Evolutionary conservation across 2,113 vertebrate genomes (phyloP), one percentile per base, ranked within the genome.

Genomic region (Bufo bufo): DNA sequence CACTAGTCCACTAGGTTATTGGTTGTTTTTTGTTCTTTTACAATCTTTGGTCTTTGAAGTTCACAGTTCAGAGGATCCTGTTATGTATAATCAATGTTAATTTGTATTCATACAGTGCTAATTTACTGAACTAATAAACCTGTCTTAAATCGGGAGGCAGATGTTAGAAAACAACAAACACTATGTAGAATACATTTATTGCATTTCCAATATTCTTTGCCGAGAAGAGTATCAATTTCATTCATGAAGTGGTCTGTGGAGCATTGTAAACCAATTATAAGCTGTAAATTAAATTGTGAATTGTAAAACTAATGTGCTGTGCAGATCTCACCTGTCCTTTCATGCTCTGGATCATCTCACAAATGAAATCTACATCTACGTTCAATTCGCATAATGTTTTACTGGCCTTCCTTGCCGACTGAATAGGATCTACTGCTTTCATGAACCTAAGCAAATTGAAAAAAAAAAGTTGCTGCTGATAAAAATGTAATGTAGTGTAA

Each of bases 201-300:
- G 79, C 65, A 63, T 82, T 87, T 82, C 33, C 86, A 82, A 61
- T 82, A 77, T 17, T 52, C 20, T 43, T 83, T 83, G 69, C 59
- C 2, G 16, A 43, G 33, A 52, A 66, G 86, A 33, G 54, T 7
- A 43, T 47, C 49, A 61, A 7, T 83, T 83, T 66, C n/a, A 77
- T 75, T 88, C 58, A 83, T 84, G 23, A 56, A 88, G 71, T 77
- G 71, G 87, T 84, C 87, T 88, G 8, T 43, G 50, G 81, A 66
- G 80, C 71, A 66, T 88, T 88, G 80, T 88, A 88, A 88, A 77
- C 87, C 87, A 88, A 88, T 88, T 88, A 88, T 83, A 77, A 88
- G 54, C 58, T 66, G 69, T 84, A 83, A 84, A 84, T 88, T 65
- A 84, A 84, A 88, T 83, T 88, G 84, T 66, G 71, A 88, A 77